These are phyloP conservation scores for Kradibia gibbosae DNA, from an alignment of 1,140 invertebrate species.

Conservation along the genomic window DNA sequence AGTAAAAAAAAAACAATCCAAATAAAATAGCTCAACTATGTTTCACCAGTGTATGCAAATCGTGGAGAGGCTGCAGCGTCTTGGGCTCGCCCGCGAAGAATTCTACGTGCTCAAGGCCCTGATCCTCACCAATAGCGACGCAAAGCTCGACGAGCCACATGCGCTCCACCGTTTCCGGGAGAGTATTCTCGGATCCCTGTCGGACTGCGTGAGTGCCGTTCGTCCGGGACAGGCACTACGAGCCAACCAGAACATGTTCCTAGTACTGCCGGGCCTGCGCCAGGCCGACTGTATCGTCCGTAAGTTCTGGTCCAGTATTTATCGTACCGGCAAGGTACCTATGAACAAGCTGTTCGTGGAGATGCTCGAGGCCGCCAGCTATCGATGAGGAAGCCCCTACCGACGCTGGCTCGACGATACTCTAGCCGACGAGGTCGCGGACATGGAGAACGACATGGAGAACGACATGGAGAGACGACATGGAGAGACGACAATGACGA, in stretches of 20 bases:
- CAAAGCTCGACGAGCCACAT: conserved; percentile 87
- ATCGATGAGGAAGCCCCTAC: conserved; percentile 60
- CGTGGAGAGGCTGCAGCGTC: conserved; percentile 87
- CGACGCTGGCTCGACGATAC: no score
- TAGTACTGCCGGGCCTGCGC: conserved; percentile 89
- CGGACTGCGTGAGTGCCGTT: conserved; percentile 87
- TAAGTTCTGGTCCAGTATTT: conserved; percentile 91
- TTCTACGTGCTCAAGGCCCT: conserved; percentile 94
- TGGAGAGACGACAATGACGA: not conserved
- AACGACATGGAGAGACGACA: not conserved
- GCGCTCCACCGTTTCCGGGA: conserved; percentile 90
- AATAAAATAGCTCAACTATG: no score
- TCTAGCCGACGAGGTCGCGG: not conserved
- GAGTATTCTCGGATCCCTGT: conserved; percentile 86
- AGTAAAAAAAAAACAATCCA: no score
- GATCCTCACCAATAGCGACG: conserved; percentile 93
- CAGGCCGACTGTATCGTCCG: conserved; percentile 91
- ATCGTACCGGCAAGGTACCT: conserved; percentile 88
- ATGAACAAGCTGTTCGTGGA: conserved; percentile 98
- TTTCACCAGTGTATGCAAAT: conserved; percentile 83
- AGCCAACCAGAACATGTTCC: conserved; percentile 87
- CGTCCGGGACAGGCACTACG: conserved; percentile 80
- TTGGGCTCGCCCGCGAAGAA: conserved; percentile 90
- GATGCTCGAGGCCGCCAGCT: conserved; percentile 87
- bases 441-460: not conserved